These are phyloP conservation scores for Polydrusus cervinus DNA, from an alignment of 2,888 invertebrate genomes.

Conservation along the genomic window DNA sequence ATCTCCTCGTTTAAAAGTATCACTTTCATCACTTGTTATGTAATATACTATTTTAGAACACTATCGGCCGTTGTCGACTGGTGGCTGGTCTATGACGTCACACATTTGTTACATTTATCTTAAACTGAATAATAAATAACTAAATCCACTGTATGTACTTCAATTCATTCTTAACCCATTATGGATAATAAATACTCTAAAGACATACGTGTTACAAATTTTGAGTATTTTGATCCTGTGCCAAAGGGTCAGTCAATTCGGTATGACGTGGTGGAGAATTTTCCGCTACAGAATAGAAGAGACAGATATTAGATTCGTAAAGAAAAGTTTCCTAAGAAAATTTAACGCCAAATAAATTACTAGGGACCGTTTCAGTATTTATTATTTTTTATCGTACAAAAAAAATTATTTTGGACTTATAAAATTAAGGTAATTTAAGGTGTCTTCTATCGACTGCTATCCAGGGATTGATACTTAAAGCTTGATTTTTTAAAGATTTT, in stretches of 20 bases:
- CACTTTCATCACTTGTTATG: no score
- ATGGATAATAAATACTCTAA: slow-evolving; percentile 28
- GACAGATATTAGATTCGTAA: slow-evolving; percentile 11
- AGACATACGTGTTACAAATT: slow-evolving; percentile 52
- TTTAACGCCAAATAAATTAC: slow-evolving; percentile 1
- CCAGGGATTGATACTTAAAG: slow-evolving; percentile 27
- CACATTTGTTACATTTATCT: no score
- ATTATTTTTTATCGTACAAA: neutral
- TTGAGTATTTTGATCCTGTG: slow-evolving; percentile 48
- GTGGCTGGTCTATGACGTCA: no score
- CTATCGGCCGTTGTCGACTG: no score
- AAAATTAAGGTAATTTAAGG: neutral
- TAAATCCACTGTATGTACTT: slow-evolving; percentile 29
- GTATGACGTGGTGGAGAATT: slow-evolving; percentile 44
- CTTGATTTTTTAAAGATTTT: slow-evolving; percentile 4
- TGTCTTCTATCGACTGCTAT: slow-evolving; percentile 17
- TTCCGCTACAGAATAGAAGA: slow-evolving; percentile 44
- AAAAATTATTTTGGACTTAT: slow-evolving; percentile 1
- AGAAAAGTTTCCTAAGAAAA: neutral
- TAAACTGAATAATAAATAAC: no score
- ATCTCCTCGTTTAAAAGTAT: no score
- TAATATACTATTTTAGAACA: no score
- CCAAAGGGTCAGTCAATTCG: slow-evolving; percentile 43
- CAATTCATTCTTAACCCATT: slow-evolving; percentile 33
- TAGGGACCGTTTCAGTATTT: neutral